phyloP scores from a whole-genome alignment of 2,888 invertebrate genomes.

The Oegoconia quadripuncta region DNA sequence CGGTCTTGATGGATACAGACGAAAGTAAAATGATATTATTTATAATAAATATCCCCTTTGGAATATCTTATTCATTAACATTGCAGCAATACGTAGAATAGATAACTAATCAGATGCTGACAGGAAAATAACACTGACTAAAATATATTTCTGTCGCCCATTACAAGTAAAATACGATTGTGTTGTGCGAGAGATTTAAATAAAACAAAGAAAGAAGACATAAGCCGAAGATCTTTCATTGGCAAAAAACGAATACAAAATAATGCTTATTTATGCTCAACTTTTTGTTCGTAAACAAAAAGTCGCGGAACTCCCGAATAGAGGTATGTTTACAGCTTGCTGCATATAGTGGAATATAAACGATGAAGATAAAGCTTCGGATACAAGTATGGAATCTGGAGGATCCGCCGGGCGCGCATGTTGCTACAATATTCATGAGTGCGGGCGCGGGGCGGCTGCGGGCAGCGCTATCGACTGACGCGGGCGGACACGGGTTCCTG shows the following conservation, averaged over 20 bases:
- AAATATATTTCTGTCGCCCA: conserved; percentile 12
- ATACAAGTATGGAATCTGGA: conserved; percentile 52
- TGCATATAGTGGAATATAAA: conserved; percentile 29
- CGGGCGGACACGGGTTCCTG: conserved; percentile 12
- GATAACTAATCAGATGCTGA: background rate
- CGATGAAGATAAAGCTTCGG: conserved; percentile 40
- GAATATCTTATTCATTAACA: no score
- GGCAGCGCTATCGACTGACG: conserved; percentile 30
- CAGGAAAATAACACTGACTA: conserved; percentile 14
- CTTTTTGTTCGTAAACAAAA: conserved; percentile 34
- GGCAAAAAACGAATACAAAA: conserved; percentile 17
- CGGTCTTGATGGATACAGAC: no score
- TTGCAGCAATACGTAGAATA: conserved; percentile 3
- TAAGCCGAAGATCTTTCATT: conserved; percentile 10
- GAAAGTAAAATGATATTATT: no score
- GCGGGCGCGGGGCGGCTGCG: conserved; percentile 24
- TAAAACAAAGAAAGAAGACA: conserved; percentile 6
- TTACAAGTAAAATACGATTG: conserved; percentile 1
- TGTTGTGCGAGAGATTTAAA: conserved; percentile 1
- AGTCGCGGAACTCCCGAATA: conserved; percentile 23
- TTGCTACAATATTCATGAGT: conserved; percentile 65
- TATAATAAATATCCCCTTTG: no score
- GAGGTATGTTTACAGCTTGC: conserved; percentile 19
- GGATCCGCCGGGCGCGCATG: conserved; percentile 46
- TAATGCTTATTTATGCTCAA: conserved; percentile 13